phyloP scores from a whole-genome alignment of 2,113 vertebrate species.

The Pardalotus punctatus region DNA sequence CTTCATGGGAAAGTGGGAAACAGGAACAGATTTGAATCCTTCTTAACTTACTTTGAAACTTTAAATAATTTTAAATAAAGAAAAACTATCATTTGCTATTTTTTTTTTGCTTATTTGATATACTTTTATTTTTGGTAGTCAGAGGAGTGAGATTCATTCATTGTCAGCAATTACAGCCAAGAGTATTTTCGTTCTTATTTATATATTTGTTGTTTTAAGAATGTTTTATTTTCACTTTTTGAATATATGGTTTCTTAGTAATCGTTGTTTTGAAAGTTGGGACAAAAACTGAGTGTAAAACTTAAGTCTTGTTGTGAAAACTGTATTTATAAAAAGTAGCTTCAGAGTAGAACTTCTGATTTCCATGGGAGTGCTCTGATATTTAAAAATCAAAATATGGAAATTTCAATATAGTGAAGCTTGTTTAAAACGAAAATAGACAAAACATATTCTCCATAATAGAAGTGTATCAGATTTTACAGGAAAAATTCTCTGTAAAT shows the following conservation, averaged over 20 bases:
- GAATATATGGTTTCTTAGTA: not conserved
- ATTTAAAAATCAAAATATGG: not conserved
- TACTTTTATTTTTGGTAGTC: not conserved
- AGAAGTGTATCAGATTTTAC: not conserved
- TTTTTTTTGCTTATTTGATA: not conserved
- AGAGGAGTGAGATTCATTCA: not conserved
- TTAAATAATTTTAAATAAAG: not conserved
- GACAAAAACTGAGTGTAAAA: not conserved
- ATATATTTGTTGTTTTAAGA: not conserved
- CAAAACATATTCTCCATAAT: not conserved
- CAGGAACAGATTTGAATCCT: not conserved
- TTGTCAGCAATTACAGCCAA: not conserved
- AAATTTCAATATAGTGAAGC: not conserved
- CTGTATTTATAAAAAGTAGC: not conserved
- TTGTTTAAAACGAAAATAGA: not conserved
- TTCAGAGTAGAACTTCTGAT: not conserved
- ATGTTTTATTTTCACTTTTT: not conserved
- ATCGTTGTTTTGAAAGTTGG: not conserved
- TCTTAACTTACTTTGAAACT: not conserved
- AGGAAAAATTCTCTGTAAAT: not conserved
- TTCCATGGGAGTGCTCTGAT: not conserved
- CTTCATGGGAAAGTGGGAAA: not conserved
- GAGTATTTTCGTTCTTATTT: not conserved
- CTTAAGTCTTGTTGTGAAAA: not conserved
- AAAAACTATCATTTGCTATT: not conserved